These are phyloP conservation scores for Bovichtus variegatus DNA, from an alignment of 2,797 vertebrate species.

Conservation along the genomic window DNA sequence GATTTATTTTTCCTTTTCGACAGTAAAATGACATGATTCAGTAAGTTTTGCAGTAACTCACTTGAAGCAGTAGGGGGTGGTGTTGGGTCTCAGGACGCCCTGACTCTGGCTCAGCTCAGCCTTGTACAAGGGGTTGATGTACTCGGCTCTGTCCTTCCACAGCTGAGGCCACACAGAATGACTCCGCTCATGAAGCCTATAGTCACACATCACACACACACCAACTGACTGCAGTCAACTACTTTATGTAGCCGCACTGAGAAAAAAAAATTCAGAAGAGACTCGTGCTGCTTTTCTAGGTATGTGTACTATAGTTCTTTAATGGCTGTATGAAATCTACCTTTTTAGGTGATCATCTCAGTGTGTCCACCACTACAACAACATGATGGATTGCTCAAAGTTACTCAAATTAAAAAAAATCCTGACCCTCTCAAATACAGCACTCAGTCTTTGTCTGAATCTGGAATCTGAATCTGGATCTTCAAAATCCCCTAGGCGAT, in stretches of 20 bases:
- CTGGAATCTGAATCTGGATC: background rate
- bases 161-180: slow-evolving; percentile 93
- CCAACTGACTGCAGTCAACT: background rate
- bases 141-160: slow-evolving; percentile 91
- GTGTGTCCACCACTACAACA: background rate
- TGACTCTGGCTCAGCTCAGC: slow-evolving; percentile 88
- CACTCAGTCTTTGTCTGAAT: too few relatives aligned
- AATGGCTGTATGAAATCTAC: background rate
- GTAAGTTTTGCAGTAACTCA: slow-evolving; percentile 80
- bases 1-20: background rate
- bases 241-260: background rate
- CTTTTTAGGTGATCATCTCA: background rate
- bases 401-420: background rate
- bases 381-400: background rate
- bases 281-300: background rate
- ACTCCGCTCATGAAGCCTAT: slow-evolving; percentile 90
- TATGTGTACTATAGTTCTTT: background rate
- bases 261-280: too few relatives aligned
- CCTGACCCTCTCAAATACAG: background rate
- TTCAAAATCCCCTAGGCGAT: background rate
- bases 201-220: slow-evolving; percentile 8
- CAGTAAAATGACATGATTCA: too few relatives aligned
- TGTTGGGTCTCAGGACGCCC: slow-evolving; percentile 88
- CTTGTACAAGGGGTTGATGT: slow-evolving; percentile 91
- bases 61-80: slow-evolving; percentile 94